phyloP scores from a whole-genome alignment of 2,888 invertebrate genomes.

The Hemistola chrysoprasaria region DNA sequence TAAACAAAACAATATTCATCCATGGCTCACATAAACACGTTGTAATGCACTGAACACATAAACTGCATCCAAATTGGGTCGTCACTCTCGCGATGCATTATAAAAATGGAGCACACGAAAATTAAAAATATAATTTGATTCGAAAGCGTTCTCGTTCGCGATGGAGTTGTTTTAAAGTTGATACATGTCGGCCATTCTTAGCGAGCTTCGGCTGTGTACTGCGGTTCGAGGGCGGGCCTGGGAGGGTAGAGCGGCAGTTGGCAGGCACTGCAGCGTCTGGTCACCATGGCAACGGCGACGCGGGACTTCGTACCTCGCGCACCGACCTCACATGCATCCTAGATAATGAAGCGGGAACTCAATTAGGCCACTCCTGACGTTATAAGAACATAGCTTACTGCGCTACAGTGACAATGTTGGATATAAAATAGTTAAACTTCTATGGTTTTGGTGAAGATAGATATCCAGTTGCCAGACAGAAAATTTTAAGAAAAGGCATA shows the following conservation, averaged over 20 bases:
- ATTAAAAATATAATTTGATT: constrained; percentile 12
- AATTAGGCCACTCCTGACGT: constrained; percentile 30
- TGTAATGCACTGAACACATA: constrained; percentile 58
- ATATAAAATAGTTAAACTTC: too few relatives aligned
- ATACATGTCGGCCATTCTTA: constrained; percentile 40
- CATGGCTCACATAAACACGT: constrained; percentile 66
- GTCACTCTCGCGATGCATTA: constrained; percentile 10
- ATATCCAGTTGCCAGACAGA: too few relatives aligned
- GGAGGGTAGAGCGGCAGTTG: constrained; percentile 56
- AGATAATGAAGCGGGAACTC: constrained; percentile 36
- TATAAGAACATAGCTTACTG: too few relatives aligned
- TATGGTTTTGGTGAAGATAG: too few relatives aligned
- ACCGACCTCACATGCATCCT: constrained; percentile 46
- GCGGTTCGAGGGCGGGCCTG: constrained; percentile 43
- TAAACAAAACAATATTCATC: constrained; percentile 46
- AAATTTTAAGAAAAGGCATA: too few relatives aligned
- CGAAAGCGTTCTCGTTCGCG: constrained; percentile 21
- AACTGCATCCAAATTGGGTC: constrained; percentile 73
- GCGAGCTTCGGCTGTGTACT: constrained; percentile 57
- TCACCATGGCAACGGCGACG: constrained; percentile 67
- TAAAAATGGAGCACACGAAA: constrained; percentile 17
- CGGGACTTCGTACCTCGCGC: constrained; percentile 45
- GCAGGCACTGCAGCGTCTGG: constrained; percentile 74
- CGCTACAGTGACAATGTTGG: too few relatives aligned
- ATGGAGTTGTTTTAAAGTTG: constrained; percentile 9